A percentile compares a stretch with the other conserved stretches of the same genome.
These are phyloP conservation scores for Elachura formosa DNA, from an alignment of 2,113 vertebrate species.

Conservation along the genomic window DNA sequence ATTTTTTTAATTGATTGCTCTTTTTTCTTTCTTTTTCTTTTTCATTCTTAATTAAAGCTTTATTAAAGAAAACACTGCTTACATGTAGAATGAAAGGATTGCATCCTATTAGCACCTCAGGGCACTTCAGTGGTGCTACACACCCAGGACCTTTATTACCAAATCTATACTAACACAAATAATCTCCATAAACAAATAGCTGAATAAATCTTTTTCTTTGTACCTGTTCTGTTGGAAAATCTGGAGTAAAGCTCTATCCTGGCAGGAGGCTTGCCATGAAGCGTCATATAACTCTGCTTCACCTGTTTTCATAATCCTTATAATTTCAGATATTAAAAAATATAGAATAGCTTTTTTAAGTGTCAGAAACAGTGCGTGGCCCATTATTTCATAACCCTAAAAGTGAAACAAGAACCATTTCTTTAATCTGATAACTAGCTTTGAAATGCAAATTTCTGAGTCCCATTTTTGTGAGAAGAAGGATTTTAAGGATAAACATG, in stretches of 20 bases:
- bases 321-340: background rate
- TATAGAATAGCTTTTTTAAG: background rate
- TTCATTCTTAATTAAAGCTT: background rate
- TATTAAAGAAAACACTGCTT: background rate
- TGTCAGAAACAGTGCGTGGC: background rate
- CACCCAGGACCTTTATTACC: background rate
- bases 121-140: background rate
- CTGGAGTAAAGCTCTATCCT: background rate
- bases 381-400: background rate
- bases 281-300: background rate
- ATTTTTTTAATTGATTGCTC: background rate
- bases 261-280: background rate
- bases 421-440: background rate
- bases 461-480: background rate
- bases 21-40: rapidly evolving
- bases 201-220: background rate
- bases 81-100: background rate
- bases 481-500: background rate
- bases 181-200: background rate
- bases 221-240: background rate
- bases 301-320: background rate
- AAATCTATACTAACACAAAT: background rate
- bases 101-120: background rate
- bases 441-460: background rate
- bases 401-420: background rate